Evolutionary conservation across 2,113 vertebrate species (phyloP), one percentile per base, ranked within the genome.

Genomic region (Varanus komodoensis): DNA sequence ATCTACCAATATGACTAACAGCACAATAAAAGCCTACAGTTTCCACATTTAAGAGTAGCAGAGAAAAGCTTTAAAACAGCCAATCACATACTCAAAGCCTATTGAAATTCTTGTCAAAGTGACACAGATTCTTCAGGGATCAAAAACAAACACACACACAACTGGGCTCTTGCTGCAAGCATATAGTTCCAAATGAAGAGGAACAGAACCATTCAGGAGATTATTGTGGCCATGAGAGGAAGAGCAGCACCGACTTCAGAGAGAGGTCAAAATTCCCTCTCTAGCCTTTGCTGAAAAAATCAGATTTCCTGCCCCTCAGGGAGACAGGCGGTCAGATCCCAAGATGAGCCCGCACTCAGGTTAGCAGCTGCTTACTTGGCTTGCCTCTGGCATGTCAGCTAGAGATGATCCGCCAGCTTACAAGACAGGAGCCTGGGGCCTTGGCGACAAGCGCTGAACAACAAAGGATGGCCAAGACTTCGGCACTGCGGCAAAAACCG

Each of bases 131-230:
- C 71, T 88, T 69, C 17, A 75, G 23, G 74, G 61, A 73, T n/a
- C 91, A 90, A 34, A 0, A n/a, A 79, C 25, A 80, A 27, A 80
- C 12, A 48, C 38, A 44, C 38, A 44, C 38, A 3, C 38, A 89
- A 86, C 34, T 29, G 15, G 86, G 29, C 77, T 34, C 32, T 87
- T 87, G 79, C 82, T 93, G 67, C 0, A 0, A 87, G 82, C 15
- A 1, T 68, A 90, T 91, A 23, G 21, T 86, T 86, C 50, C 93
- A 77, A 50, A 79, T 34, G 77, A 78, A 64, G 77, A 68, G 48
- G 86, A 91, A 74, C 19, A 50, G 15, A 27, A 61, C 48, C 11
- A 27, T 61, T 19, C 34, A 84, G 50, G n/a, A 71, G 25, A 15
- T 6, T 68, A 57, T 68, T 78, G 32, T 50, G 11, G 73, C 1